phyloP scores from a whole-genome alignment of 2,113 vertebrate genomes.

The Polyodon spathula region DNA sequence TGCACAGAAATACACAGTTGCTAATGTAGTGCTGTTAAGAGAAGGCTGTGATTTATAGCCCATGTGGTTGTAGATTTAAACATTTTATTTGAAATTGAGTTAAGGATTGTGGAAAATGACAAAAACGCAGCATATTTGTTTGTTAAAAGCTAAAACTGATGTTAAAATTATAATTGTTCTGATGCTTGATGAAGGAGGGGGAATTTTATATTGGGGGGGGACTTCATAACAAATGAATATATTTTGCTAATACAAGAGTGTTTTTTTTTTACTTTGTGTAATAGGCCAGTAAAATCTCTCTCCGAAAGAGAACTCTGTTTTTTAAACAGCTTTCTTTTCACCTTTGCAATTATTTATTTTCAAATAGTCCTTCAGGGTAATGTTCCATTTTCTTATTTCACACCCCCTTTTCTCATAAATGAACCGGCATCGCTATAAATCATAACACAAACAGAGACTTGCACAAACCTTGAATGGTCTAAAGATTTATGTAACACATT shows the following conservation, averaged over 20 bases:
- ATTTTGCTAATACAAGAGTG: constrained; percentile 28
- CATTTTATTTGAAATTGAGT: constrained; percentile 2
- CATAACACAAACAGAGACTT: constrained; percentile 98
- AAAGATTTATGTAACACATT: constrained; percentile 99
- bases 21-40: too few species aligned
- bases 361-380: constrained; percentile 96
- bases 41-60: constrained; percentile 1
- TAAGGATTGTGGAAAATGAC: neutral
- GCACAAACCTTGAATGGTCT: constrained; percentile 91
- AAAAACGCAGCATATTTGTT: too few species aligned
- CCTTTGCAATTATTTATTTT: constrained; percentile 97
- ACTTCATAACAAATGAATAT: constrained; percentile 44
- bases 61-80: neutral
- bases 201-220: constrained; percentile 32
- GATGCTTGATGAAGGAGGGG: constrained; percentile 35
- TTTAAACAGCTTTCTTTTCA: constrained; percentile 88
- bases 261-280: too few species aligned
- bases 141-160: too few species aligned
- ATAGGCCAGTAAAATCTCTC: constrained; percentile 76
- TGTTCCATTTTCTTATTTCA: constrained; percentile 95
- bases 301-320: constrained; percentile 43
- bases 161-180: constrained; percentile 19
- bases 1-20: too few species aligned
- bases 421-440: constrained; percentile 97
- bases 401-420: constrained; percentile 95